Base-by-base conservation (phyloP, 92 coral and sea anemone species). In the Muricea muricata region DNA sequence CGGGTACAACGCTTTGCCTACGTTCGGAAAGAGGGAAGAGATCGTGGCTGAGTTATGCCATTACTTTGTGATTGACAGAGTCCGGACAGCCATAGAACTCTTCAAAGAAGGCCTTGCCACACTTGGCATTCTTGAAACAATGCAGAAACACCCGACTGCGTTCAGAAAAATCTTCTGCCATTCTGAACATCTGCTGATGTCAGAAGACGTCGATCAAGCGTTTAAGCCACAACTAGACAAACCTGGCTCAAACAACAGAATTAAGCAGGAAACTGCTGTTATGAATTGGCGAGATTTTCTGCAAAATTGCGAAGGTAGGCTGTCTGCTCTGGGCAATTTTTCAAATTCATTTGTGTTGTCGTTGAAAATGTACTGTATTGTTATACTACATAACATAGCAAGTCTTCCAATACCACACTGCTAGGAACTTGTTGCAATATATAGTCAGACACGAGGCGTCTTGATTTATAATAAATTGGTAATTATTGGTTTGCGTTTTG, bases 51-150 rank as follows among this genome's bases (percentile, higher is more conserved):
- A 56, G 12, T 25, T 80, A 12, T 32, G 77, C 32, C 89, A 67
- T 21, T 78, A 57, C 73, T 72, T 30, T 65, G 34, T 85, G 17
- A 40, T 78, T 15, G 89, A 85, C 70, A 41, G 75, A 23, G 77
- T 68, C 28, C 41, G 89, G 65, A 77, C 65, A 37, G 84, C 78
- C 21, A 39, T 78, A 26, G 89, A 85, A 34, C 56, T 75, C 7
- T 77, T 85, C 18, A 55, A 55, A 13, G 65, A 55, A 20, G 65
- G 65, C 65, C 65, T 55, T 55, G 18, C 4, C 6, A 55, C 65
- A 55, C 65, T 55, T 55, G 65, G 65, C 28, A 55, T 55, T 55
- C 65, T 55, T 55, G 65, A 55, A 55, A 6, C 8, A 6, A 55
- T 55, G 23, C 65, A 55, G 65, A 55, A 55, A 55, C 28, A 55